Evolutionary conservation across 2,113 vertebrate genomes (phyloP), one percentile per base, ranked within the genome.

Genomic region (Bos indicus): DNA sequence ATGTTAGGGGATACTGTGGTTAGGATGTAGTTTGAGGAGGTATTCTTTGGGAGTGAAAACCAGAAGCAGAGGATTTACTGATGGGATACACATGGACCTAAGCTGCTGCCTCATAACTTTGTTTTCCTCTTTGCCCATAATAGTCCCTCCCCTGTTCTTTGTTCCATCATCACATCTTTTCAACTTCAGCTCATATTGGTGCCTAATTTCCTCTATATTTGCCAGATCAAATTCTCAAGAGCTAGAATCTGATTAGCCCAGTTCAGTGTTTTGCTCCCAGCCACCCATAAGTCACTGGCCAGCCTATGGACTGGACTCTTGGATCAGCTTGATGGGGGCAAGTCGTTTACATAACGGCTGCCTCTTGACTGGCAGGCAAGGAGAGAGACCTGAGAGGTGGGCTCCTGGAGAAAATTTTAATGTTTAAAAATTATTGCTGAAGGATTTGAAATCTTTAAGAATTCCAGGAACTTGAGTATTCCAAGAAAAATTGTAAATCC

Each of bases 391-490:
- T 40, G 54, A 77, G 62, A 46, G 74, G 36, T 6, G 21, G 86
- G 25, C 78, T 64, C 12, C 90, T 56, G 46, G 60, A 54, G 56
- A 95, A 87, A 46, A 33, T n/a, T 15, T 56, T 36, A 33, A 43
- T 8, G 14, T 90, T 95, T 92, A 28, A 94, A 78, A 52, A 56
- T 82, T 85, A 90, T 56, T 90, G 82, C 30, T 46, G 54, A 92
- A 92, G 56, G n/a, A 48, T 67, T 54, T 97, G 21, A 89, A 86
- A 88, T 88, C 71, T 84, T 77, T 59, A 87, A 94, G 46, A 95
- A 81, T 92, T 92, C 25, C 40, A 96, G 30, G 60, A 40, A 90
- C 90, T 59, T 59, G 23, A 86, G 11, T 78, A 46, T 96, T 51
- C 90, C 80, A 96, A 56, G 36, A 80, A 81, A 95, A 89, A 43